Base-by-base conservation (phyloP, 2,888 invertebrate genomes). In the Itoplectis maculator region DNA sequence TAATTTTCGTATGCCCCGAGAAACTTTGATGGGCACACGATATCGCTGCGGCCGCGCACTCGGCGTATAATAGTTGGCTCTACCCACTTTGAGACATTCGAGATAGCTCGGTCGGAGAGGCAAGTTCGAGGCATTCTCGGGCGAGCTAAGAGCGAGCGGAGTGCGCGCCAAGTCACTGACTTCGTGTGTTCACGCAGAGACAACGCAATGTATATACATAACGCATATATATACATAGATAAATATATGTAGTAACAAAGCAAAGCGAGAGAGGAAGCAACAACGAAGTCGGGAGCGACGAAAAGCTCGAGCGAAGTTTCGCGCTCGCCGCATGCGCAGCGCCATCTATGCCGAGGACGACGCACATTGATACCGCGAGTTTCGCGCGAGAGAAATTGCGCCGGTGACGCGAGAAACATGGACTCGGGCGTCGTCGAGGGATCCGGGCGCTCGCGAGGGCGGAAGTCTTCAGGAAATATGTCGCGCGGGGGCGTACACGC, bases 401-500 rank as follows among this genome's bases (percentile, higher is more conserved):
- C 66, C 49, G 51, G 23, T 77, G 81, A 81, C 81, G 66, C 77
- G 61, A 42, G 72, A 81, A 61, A 66, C 81, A 81, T 77, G 51
- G 66, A 73, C n/a, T 51, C 51, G 72, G 66, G 51, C 45, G 59
- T 66, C 72, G 49, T 73, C 72, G 56, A 8, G 70, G 49, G 66
- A 81, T 72, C n/a, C n/a, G n/a, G n/a, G n/a, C 29, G 29, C 29
- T 2, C 5, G 29, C 29, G 29, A 29, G 29, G 3, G 2, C 29
- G n/a, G n/a, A 29, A 29, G 3, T 29, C 29, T 29, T 29, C 29
- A 29, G 29, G 29, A 29, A 3, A 29, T 29, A 29, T 5, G 29
- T 5, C 5, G 5, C 5, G 29, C 5, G 2, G 29, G 3, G 3
- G 29, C 2, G 29, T 29, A 29, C 29, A 29, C 29, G 29, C 29